Evolutionary conservation across 1,140 invertebrate genomes (phyloP).

Genomic region (Leptinotarsa defecta): DNA sequence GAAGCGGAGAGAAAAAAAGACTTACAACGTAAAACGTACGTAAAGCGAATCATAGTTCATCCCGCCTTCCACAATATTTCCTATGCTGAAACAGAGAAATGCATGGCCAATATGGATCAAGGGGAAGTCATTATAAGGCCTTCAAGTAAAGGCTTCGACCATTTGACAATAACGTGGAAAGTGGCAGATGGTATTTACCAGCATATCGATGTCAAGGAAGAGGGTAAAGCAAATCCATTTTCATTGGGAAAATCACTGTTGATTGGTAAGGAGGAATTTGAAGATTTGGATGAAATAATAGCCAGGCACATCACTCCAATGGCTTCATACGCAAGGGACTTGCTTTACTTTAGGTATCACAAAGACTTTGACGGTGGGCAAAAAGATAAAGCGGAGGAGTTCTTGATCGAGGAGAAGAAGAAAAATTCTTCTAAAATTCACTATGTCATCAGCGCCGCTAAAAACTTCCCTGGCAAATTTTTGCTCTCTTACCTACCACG

Average conservation of each 20-base stretch:
- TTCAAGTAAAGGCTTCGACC: constrained; percentile 91
- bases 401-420: constrained; percentile 47
- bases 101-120: constrained; percentile 77
- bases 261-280: constrained; percentile 91
- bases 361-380: constrained; percentile 72
- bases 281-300: constrained; percentile 99
- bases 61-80: constrained; percentile 97
- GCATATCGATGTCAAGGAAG: constrained; percentile 94
- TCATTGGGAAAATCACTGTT: constrained; percentile 87
- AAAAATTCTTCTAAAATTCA: constrained; percentile 88
- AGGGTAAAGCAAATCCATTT: constrained; percentile 96
- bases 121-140: constrained; percentile 96
- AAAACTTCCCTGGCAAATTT: constrained; percentile 94
- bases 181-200: constrained; percentile 92
- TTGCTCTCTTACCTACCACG: constrained; percentile 91
- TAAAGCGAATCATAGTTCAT: constrained; percentile 97
- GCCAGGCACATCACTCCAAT: constrained; percentile 95
- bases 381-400: constrained; percentile 60
- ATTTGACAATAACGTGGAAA: constrained; percentile 98
- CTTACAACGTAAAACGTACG: constrained; percentile 79
- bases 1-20: constrained; percentile 83
- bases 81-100: constrained; percentile 88
- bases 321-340: constrained; percentile 88
- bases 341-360: constrained; percentile 92
- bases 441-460: constrained; percentile 85